Base-by-base conservation (phyloP, 2,888 invertebrate genomes). In the Mesorhabditis belari region DNA sequence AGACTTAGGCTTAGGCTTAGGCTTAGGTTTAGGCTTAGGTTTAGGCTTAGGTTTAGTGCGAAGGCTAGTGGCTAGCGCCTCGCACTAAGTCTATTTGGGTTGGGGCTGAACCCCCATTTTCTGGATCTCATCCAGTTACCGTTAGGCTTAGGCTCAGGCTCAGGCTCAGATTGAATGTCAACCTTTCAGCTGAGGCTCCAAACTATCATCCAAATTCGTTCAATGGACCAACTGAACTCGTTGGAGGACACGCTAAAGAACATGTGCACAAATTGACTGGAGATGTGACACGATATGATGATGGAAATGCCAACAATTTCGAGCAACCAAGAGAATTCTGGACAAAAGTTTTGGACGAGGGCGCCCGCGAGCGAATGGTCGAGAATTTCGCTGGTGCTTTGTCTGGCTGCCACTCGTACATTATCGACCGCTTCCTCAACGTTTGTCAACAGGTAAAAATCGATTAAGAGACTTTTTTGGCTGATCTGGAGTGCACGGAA, bases 161-260 rank as follows among this genome's bases (percentile, higher is more conserved):
- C 12, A 44, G 44, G 12, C 44, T 44, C 44, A 9, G 9, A 44
- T 44, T 44, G 9, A 12, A 12, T 44, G 44, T 44, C 12, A 44
- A n/a, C 44, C 9, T 44, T 51, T 44, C 28, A 62, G 70, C 61
- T 25, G 89, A 89, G 25, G 89, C 89, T 4, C 95, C 95, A 4
- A 95, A 95, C 83, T 96, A 96, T 82, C 92, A 87, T 85, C 96
- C 96, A 0, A 96, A 96, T 85, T 93, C 93, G 67, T 96, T 94
- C 84, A 86, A 87, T 65, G 95, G 95, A 0, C 92, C 94, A 0
- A 64, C 72, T 29, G 86, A 87, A 69, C 44, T 35, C 12, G 12
- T 9, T n/a, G 87, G 66, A 2, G 57, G 53, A 0, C 65, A 69
- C 23, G 70, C 60, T 35, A 65, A 66, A 44, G 69, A 69, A 26